A percentile compares a stretch with the other conserved stretches of the same genome.
Conservation (phyloP, 2,113 vertebrate genomes). For the Rutilus rutilus region DNA sequence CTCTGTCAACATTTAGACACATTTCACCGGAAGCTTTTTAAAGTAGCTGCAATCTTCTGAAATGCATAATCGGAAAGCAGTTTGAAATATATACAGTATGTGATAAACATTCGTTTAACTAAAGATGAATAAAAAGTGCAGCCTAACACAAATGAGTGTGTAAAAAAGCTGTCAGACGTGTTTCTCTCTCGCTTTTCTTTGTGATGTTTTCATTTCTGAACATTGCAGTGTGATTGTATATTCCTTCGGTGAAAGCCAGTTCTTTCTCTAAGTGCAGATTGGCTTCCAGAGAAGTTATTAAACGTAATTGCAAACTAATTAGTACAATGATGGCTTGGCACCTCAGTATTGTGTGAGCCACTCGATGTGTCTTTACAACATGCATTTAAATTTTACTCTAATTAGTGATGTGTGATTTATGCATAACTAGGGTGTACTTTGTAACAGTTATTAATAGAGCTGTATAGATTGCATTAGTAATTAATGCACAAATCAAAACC, state of each 20-base stretch:
- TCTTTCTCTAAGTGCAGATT: constrained; percentile 69
- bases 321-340: constrained; percentile 79
- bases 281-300: constrained; percentile 81
- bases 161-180: constrained; percentile 50
- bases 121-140: constrained; percentile 40
- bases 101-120: constrained; percentile 14
- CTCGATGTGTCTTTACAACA: constrained; percentile 79
- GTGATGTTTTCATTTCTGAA: constrained; percentile 56
- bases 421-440: constrained; percentile 74
- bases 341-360: constrained; percentile 77
- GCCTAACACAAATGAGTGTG: constrained; percentile 45
- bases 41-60: neutral
- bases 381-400: constrained; percentile 82
- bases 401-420: constrained; percentile 81
- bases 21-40: neutral
- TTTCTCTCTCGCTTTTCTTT: constrained; percentile 40
- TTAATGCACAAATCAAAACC: constrained; percentile 77
- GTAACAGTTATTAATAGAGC: constrained; percentile 80
- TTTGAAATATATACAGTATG: neutral
- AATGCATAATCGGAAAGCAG: neutral
- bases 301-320: constrained; percentile 85
- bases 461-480: constrained; percentile 79
- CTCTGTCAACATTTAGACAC: neutral
- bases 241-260: constrained; percentile 25
- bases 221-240: constrained; percentile 53